These are phyloP conservation scores for Plectrocnemia conspersa DNA, from an alignment of 1,140 invertebrate genomes.

Conservation along the genomic window DNA sequence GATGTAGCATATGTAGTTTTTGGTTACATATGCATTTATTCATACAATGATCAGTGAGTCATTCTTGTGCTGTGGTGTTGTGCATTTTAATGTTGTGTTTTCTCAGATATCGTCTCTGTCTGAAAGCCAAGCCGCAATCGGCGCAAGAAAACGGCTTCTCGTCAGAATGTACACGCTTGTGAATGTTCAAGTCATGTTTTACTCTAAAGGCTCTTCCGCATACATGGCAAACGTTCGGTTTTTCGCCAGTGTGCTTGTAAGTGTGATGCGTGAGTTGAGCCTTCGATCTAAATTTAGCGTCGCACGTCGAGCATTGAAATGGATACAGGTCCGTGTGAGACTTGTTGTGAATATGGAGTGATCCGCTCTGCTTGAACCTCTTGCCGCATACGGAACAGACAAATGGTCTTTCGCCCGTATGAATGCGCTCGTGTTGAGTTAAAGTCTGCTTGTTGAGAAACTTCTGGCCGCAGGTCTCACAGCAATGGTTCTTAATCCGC, in stretches of 20 bases:
- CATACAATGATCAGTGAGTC: too few species aligned
- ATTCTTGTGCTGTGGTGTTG: too few species aligned
- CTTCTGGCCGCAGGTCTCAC: slow-evolving; percentile 50
- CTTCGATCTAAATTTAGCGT: slow-evolving; percentile 56
- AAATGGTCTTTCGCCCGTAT: slow-evolving; percentile 60
- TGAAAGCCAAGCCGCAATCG: slow-evolving; percentile 35
- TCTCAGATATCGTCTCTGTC: slow-evolving; percentile 30
- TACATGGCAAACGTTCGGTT: slow-evolving; percentile 59
- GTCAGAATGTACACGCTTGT: slow-evolving; percentile 46
- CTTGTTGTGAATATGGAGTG: slow-evolving; percentile 44
- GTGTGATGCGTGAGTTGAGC: slow-evolving; percentile 55
- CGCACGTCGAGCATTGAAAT: slow-evolving; percentile 58
- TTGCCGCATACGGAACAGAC: slow-evolving; percentile 54
- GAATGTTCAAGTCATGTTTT: slow-evolving; percentile 60
- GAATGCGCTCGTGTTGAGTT: slow-evolving; percentile 61
- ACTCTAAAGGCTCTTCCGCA: slow-evolving; percentile 58
- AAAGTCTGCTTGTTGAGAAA: slow-evolving; percentile 54
- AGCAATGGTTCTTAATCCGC: slow-evolving; percentile 53
- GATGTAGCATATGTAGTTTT: too few species aligned
- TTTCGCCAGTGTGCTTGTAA: slow-evolving; percentile 61
- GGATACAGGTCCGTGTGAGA: slow-evolving; percentile 55
- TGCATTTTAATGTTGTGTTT: slow-evolving; percentile 41
- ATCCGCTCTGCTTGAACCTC: slow-evolving; percentile 46
- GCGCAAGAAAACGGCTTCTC: slow-evolving; percentile 37
- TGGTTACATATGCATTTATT: too few species aligned